Conservation (phyloP, 1,140 invertebrate genomes). For the Lepidurus couesii region DNA sequence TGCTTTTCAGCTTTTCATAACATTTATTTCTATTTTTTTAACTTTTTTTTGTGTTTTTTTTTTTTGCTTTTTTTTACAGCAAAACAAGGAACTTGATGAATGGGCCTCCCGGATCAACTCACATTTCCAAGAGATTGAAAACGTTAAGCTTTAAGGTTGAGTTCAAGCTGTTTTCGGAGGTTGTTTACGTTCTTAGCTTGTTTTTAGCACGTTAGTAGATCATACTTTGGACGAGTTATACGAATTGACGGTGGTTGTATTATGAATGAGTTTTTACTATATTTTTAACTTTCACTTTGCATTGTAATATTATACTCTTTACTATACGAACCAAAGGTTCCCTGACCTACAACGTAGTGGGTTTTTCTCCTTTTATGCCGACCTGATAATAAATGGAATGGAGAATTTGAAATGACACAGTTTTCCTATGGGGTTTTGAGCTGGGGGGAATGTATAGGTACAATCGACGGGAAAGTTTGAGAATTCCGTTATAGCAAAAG, state of each 20-base stretch:
- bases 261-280: not conserved
- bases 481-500: not conserved
- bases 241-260: not conserved
- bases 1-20: not conserved
- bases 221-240: no score
- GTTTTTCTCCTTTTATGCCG: not conserved
- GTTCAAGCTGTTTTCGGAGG: no score
- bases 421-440: not conserved
- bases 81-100: not conserved
- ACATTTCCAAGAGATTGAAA: not conserved
- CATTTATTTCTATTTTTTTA: not conserved
- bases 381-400: not conserved
- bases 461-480: not conserved
- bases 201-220: not conserved
- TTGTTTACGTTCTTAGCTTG: not conserved
- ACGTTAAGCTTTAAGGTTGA: not conserved
- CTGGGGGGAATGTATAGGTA: not conserved
- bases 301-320: not conserved
- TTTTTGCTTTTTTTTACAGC: not conserved
- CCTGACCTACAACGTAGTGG: not conserved
- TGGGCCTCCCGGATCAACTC: slow-evolving; percentile 1
- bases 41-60: no score
- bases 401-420: not conserved
- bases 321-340: not conserved
- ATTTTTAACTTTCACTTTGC: not conserved